A percentile compares a stretch with the other conserved stretches of the same genome.
Conservation (phyloP, 2,113 vertebrate species). For the Ameiurus melas region DNA sequence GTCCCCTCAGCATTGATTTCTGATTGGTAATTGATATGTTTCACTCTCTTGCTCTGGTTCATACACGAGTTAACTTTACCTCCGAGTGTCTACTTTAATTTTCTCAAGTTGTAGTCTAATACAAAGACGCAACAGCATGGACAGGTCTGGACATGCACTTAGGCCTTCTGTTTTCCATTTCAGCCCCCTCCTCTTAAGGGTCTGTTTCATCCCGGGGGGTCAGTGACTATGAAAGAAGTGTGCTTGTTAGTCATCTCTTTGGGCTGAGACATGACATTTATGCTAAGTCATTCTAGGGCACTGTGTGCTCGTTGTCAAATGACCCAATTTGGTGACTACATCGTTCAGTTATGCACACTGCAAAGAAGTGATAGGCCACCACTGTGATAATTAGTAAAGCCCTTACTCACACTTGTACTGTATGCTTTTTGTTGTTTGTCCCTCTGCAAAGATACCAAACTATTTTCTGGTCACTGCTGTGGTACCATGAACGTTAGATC, state of each 20-base stretch:
- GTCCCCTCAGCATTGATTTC: too few species aligned
- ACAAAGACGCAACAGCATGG: slow-evolving; percentile 15
- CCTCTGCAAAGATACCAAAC: background rate
- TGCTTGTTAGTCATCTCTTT: slow-evolving; percentile 19
- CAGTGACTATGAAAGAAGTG: slow-evolving; percentile 15
- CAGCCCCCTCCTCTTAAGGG: slow-evolving; percentile 19
- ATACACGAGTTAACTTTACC: too few species aligned
- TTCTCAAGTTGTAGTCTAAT: too few species aligned
- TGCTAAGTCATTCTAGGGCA: slow-evolving; percentile 24
- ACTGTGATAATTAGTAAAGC: background rate
- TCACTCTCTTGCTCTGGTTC: too few species aligned
- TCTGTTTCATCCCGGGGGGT: slow-evolving; percentile 37
- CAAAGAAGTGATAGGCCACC: background rate
- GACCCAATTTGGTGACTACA: slow-evolving; percentile 26
- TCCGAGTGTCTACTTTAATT: too few species aligned
- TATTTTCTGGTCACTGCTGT: background rate
- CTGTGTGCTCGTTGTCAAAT: slow-evolving; percentile 14
- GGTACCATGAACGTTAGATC: background rate
- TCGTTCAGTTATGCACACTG: background rate
- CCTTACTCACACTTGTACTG: background rate
- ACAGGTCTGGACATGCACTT: slow-evolving; percentile 70
- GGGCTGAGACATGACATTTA: background rate
- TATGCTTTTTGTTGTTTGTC: background rate
- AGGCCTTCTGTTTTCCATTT: slow-evolving; percentile 73
- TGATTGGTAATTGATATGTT: too few species aligned